Base-by-base conservation (phyloP, 2,888 invertebrate genomes). In the Drosophila longiperda region DNA sequence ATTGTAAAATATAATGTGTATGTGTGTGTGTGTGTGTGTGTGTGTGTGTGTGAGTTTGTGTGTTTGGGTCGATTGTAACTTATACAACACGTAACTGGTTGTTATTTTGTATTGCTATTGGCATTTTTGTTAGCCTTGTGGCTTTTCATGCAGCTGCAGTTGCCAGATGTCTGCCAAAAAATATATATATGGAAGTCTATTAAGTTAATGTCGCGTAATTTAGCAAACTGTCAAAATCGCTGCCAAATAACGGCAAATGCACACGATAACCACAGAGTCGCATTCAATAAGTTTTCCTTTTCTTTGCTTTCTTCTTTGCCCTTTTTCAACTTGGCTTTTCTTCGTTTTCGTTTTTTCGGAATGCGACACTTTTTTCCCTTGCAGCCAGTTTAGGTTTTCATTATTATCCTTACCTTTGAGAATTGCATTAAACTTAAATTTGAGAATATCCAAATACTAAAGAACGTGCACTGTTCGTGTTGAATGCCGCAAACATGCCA, bases 141-240 rank as follows among this genome's bases (percentile, higher is more conserved):
- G 60, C 66, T 61, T 66, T 59, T 58, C 58, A 58, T 57, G 57
- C 60, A 55, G 57, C 59, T 75, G 81, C 79, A 79, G 81, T 75
- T 87, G 87, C 85, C 89, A 88, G 87, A 88, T 83, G 84, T 89
- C 77, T 87, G 72, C 74, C 82, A 69, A 80, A 82, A 11, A 5
- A 36, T 6, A 36, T 26, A 87, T 77, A 79, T 85, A 87, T 84
- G 73, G 73, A 80, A 85, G 80, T 87, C 87, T 85, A 89, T 87
- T 87, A 87, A 89, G 83, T 87, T 89, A 89, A 87, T 87, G 87
- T 89, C 83, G 88, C 78, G 87, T 87, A 87, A 87, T 89, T 89
- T 85, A 87, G 80, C 87, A 89, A 87, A 89, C 89, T 89, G 87
- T 87, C 87, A 89, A 87, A 87, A 89, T 76, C 74, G 87, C 77